Conservation (phyloP, 2,113 vertebrate genomes). For the Gobiocypris rarus region DNA sequence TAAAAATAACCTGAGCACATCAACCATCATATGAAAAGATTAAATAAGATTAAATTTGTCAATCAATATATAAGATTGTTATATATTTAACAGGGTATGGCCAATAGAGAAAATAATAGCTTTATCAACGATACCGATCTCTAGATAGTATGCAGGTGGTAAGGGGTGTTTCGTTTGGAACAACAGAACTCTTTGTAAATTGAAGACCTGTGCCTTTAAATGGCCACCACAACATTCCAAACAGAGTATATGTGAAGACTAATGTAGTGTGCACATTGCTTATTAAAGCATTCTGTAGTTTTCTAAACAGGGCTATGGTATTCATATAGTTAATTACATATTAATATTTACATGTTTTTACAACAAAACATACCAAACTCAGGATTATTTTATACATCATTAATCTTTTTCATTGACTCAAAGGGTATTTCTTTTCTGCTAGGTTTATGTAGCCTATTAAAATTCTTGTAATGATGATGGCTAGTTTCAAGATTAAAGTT, state of each 20-base stretch:
- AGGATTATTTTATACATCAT: neutral
- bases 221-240: slow-evolving; percentile 57
- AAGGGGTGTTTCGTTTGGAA: neutral
- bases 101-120: too few species aligned
- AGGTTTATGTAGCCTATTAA: neutral
- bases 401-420: neutral
- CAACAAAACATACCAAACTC: neutral
- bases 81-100: too few species aligned
- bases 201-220: neutral
- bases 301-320: slow-evolving; percentile 46
- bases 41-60: too few species aligned
- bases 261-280: slow-evolving; percentile 44
- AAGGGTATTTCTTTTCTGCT: neutral
- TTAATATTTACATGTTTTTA: neutral
- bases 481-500: slow-evolving; percentile 5
- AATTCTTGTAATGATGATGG: neutral
- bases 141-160: neutral
- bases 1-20: too few species aligned
- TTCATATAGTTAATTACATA: slow-evolving; percentile 19
- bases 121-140: too few species aligned
- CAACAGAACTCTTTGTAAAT: neutral
- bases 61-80: too few species aligned
- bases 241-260: slow-evolving; percentile 55
- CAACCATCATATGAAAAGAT: too few species aligned
- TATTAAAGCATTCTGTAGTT: slow-evolving; percentile 39